These are phyloP conservation scores for Umimayanthus kanabou DNA, from an alignment of 92 coral and sea anemone species.

Conservation along the genomic window DNA sequence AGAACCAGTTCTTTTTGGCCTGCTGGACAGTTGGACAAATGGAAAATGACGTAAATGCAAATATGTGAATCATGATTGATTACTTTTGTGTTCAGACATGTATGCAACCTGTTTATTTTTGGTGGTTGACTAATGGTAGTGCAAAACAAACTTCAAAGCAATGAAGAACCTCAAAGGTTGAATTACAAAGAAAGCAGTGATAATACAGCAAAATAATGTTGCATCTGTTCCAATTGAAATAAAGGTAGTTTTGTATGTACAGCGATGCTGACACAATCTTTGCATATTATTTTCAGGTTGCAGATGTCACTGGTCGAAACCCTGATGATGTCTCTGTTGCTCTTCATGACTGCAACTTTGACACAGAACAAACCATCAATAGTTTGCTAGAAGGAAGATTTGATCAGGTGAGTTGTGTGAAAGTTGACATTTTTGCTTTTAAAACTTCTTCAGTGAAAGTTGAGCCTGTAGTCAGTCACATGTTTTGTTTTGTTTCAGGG, in stretches of 20 bases:
- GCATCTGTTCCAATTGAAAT: too few species aligned
- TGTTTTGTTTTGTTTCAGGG: conserved; percentile 51
- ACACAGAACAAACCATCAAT: conserved; percentile 84
- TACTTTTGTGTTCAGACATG: conserved; percentile 2
- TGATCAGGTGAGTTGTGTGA: conserved; percentile 71
- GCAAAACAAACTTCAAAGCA: too few species aligned
- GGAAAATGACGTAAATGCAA: too few species aligned
- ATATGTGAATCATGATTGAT: too few species aligned
- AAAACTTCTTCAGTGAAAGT: background rate
- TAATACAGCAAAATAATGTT: too few species aligned
- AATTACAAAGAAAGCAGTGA: too few species aligned
- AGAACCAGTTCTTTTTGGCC: too few species aligned
- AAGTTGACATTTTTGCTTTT: background rate
- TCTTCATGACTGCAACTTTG: conserved; percentile 90
- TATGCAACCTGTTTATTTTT: background rate
- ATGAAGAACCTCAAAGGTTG: too few species aligned
- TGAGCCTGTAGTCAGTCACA: background rate
- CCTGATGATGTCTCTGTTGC: conserved; percentile 90
- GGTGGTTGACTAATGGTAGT: too few species aligned
- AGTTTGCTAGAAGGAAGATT: conserved; percentile 85
- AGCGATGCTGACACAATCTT: background rate
- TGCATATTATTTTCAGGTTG: conserved; percentile 60
- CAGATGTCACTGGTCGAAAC: conserved; percentile 85
- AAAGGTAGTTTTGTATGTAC: too few species aligned
- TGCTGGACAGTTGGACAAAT: too few species aligned